Evolutionary conservation across 2,113 vertebrate species (phyloP).

Genomic region (Microcebus murinus): DNA sequence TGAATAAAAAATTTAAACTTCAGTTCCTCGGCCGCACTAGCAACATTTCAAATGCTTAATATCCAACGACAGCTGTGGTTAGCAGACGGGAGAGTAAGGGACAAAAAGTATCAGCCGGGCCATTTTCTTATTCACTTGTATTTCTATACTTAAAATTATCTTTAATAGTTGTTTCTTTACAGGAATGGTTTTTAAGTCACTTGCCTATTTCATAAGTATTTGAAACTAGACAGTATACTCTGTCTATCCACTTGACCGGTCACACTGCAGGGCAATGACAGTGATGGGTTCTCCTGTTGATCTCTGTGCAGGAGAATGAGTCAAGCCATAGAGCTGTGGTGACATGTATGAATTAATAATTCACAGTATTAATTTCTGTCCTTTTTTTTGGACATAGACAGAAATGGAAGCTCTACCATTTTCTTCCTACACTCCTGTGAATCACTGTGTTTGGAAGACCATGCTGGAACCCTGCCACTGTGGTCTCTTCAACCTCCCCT

Average conservation of each 20-base stretch:
- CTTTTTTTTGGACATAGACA: background rate
- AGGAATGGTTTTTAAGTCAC: background rate
- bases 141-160: background rate
- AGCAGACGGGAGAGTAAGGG: accelerated
- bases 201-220: background rate
- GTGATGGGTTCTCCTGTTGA: background rate
- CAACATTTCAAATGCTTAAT: background rate
- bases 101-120: accelerated
- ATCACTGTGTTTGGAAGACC: too few relatives aligned
- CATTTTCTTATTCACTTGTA: background rate
- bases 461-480: accelerated
- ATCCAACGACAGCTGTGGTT: too few relatives aligned
- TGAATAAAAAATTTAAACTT: background rate
- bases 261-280: too few relatives aligned
- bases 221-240: background rate
- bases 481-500: background rate
- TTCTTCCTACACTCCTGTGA: background rate
- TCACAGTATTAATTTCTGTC: background rate
- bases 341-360: too few relatives aligned
- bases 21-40: background rate
- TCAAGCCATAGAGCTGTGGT: accelerated
- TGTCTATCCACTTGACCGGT: background rate
- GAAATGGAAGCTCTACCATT: background rate
- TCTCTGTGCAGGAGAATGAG: background rate
- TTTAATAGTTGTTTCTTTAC: background rate